A percentile compares a stretch with the other conserved stretches of the same genome.
Conservation (phyloP, 2,113 vertebrate genomes). For the Heterocephalus glaber region DNA sequence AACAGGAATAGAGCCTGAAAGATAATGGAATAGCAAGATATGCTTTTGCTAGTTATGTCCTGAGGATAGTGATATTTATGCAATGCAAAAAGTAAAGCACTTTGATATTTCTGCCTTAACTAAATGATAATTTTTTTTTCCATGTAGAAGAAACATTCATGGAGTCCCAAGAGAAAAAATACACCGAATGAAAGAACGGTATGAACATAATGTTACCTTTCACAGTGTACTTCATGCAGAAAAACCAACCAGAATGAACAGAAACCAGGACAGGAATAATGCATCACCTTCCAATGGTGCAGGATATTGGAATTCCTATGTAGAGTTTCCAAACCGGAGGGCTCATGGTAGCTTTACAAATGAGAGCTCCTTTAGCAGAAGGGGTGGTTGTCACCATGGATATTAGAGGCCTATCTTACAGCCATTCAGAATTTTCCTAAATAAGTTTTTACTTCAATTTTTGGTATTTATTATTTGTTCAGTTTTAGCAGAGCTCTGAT, state of each 20-base stretch:
- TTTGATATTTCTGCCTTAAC: not conserved
- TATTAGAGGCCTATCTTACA: slow-evolving; percentile 62
- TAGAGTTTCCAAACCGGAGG: slow-evolving; percentile 63
- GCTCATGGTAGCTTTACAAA: rapidly evolving
- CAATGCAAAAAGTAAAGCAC: not conserved
- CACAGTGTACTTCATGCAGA: slow-evolving; percentile 85
- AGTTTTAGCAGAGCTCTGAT: slow-evolving; percentile 63
- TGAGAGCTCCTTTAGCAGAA: slow-evolving; percentile 16
- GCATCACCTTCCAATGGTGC: not conserved
- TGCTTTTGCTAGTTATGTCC: not conserved
- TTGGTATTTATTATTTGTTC: slow-evolving; percentile 77
- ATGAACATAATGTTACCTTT: slow-evolving; percentile 87
- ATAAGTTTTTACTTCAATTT: slow-evolving; percentile 68
- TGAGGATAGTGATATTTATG: not conserved
- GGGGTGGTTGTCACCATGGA: slow-evolving; percentile 43
- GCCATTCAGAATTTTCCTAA: slow-evolving; percentile 58
- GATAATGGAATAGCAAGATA: not conserved
- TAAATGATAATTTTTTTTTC: slow-evolving; percentile 60
- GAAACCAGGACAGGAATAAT: slow-evolving; percentile 67
- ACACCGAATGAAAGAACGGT: slow-evolving; percentile 87
- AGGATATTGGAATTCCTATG: not conserved
- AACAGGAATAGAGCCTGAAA: not conserved
- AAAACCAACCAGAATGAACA: slow-evolving; percentile 77
- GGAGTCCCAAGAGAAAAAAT: slow-evolving; percentile 86
- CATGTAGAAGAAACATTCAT: slow-evolving; percentile 86